A percentile compares a stretch with the other conserved stretches of the same genome.
Conservation (phyloP, 2,888 invertebrate species). For the Nebria salina region DNA sequence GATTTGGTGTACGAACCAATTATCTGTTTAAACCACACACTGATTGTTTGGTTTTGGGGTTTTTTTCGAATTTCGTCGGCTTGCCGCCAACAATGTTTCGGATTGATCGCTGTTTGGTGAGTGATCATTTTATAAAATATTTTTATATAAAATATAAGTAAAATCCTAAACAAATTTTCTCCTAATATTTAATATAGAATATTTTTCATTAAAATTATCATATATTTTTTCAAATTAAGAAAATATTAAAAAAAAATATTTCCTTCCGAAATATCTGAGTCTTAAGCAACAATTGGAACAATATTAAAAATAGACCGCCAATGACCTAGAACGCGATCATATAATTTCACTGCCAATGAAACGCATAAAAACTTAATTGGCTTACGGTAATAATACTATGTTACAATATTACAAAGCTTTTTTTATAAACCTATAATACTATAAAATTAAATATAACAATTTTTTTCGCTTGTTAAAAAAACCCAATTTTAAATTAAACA, state of each 20-base stretch:
- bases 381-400: background rate
- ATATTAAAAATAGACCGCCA: constrained; percentile 32
- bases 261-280: background rate
- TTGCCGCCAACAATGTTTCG: constrained; percentile 22
- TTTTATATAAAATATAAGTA: background rate
- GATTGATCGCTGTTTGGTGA: constrained; percentile 37
- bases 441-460: too few species aligned
- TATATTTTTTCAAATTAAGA: background rate
- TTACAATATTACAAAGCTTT: background rate
- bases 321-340: constrained; percentile 38
- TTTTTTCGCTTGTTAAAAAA: too few species aligned
- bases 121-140: constrained; percentile 4
- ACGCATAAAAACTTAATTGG: constrained; percentile 35
- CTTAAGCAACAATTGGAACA: background rate
- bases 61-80: background rate
- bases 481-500: too few species aligned
- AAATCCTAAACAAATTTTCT: background rate
- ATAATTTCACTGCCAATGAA: constrained; percentile 35
- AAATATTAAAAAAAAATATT: background rate
- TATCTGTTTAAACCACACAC: background rate
- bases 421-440: too few species aligned
- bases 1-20: constrained; percentile 6
- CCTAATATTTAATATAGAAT: background rate
- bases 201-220: too few species aligned
- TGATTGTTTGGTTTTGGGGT: background rate